Conservation (phyloP, 35 echinoderm and acorn worm genomes). For the Apostichopus parvimensis region DNA sequence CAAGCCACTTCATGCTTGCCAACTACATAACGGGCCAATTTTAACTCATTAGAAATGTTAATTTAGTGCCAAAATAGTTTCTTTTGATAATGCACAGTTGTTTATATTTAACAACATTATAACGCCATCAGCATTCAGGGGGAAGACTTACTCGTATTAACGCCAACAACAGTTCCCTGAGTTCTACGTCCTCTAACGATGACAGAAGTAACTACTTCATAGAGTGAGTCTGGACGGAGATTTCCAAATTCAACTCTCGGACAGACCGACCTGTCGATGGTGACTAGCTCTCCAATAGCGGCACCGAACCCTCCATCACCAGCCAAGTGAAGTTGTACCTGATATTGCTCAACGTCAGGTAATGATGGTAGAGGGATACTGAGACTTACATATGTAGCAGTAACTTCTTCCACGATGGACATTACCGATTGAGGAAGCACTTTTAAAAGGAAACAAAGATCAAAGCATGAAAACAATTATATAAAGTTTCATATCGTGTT, state of each 20-base stretch:
- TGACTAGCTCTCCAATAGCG: neutral
- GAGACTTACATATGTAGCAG: neutral
- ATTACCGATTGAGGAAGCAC: neutral
- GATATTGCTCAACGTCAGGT: slow-evolving; percentile 6
- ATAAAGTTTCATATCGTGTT: no score
- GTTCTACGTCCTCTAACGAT: neutral
- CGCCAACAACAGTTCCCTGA: slow-evolving; percentile 7
- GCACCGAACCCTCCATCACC: slow-evolving; percentile 4
- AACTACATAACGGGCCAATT: no score
- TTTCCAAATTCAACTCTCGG: neutral
- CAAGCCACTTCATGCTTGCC: no score
- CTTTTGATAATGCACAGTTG: no score
- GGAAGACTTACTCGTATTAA: slow-evolving; percentile 4
- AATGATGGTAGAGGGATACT: neutral
- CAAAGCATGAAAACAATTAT: neutral
- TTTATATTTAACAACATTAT: no score
- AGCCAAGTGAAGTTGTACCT: slow-evolving; percentile 30
- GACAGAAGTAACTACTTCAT: slow-evolving; percentile 12
- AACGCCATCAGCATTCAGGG: neutral
- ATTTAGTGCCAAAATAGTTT: no score
- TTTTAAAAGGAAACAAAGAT: neutral
- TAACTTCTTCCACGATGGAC: neutral
- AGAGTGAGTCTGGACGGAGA: slow-evolving; percentile 9
- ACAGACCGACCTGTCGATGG: neutral
- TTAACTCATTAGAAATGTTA: no score